Conservation (phyloP, 2,797 vertebrate species). For the Ibycter americanus region DNA sequence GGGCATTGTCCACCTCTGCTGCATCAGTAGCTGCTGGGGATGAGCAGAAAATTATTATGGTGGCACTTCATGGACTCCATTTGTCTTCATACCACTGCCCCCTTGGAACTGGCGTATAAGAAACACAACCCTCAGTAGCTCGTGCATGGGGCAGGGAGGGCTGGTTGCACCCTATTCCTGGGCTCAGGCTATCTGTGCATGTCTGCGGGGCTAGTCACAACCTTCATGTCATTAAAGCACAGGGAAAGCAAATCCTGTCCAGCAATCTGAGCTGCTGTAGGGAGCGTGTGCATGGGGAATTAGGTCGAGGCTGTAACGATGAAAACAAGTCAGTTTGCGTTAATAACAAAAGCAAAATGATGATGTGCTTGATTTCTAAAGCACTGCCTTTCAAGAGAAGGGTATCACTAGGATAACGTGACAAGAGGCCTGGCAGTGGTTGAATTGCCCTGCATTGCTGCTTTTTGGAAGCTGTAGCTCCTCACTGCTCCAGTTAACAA, state of each 20-base stretch:
- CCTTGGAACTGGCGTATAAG: background rate
- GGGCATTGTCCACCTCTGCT: background rate
- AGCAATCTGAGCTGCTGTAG: slow-evolving; percentile 1
- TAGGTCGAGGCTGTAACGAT: slow-evolving; percentile 25
- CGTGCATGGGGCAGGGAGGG: fast-evolving
- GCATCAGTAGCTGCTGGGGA: background rate
- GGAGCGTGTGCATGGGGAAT: slow-evolving; percentile 4
- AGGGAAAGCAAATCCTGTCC: slow-evolving; percentile 10
- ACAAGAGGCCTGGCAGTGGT: background rate
- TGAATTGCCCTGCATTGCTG: slow-evolving; percentile 32
- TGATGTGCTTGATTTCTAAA: slow-evolving; percentile 13
- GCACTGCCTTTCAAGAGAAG: slow-evolving; percentile 7
- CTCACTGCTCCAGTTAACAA: slow-evolving; percentile 24
- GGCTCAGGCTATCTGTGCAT: background rate
- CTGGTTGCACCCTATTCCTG: background rate
- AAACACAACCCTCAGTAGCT: background rate
- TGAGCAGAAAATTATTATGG: background rate
- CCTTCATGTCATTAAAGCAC: slow-evolving; percentile 36
- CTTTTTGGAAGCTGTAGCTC: slow-evolving; percentile 37
- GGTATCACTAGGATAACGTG: background rate
- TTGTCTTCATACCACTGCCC: background rate
- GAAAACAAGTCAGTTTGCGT: slow-evolving; percentile 59
- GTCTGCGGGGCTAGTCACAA: slow-evolving; percentile 33
- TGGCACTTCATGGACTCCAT: background rate
- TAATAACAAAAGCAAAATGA: slow-evolving; percentile 50